Percentiles rank a stretch among this genome's conserved stretches.
Evolutionary conservation across 2,888 invertebrate species (phyloP).

Genomic region (Cephonodes hylas): DNA sequence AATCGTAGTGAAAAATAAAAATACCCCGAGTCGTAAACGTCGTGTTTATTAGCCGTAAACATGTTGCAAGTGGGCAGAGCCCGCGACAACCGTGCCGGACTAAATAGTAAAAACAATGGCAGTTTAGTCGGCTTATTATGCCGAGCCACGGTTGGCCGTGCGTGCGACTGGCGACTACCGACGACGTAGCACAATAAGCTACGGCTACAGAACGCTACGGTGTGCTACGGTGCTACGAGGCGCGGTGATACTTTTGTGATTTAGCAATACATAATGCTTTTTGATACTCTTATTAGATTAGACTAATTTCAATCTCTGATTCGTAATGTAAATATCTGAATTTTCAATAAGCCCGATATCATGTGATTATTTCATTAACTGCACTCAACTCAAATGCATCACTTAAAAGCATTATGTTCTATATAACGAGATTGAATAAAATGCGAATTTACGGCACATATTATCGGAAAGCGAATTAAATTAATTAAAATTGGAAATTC

Average conservation of each 20-base stretch:
- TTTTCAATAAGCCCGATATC: too few relatives aligned
- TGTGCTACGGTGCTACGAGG: constrained; percentile 17
- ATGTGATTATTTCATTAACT: too few relatives aligned
- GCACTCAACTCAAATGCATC: too few relatives aligned
- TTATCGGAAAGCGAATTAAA: too few relatives aligned
- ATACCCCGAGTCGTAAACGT: background rate
- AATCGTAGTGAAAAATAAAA: constrained; percentile 5
- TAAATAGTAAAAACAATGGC: constrained; percentile 15
- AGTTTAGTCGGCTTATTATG: constrained; percentile 55
- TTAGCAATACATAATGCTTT: background rate
- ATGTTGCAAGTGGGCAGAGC: background rate
- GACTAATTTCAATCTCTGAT: too few relatives aligned
- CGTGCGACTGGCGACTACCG: constrained; percentile 39
- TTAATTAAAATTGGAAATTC: background rate
- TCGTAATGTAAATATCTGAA: too few relatives aligned
- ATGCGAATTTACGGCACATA: too few relatives aligned
- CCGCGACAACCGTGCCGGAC: background rate
- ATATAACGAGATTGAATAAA: too few relatives aligned
- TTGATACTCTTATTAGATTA: too few relatives aligned
- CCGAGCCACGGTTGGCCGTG: constrained; percentile 41
- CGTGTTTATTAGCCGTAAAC: constrained; percentile 6
- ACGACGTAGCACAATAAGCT: constrained; percentile 26
- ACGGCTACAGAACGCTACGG: constrained; percentile 40
- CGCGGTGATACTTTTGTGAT: constrained; percentile 33
- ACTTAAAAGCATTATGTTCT: too few relatives aligned